Conservation (phyloP, 2,113 vertebrate species). For the Vireo altiloquus region DNA sequence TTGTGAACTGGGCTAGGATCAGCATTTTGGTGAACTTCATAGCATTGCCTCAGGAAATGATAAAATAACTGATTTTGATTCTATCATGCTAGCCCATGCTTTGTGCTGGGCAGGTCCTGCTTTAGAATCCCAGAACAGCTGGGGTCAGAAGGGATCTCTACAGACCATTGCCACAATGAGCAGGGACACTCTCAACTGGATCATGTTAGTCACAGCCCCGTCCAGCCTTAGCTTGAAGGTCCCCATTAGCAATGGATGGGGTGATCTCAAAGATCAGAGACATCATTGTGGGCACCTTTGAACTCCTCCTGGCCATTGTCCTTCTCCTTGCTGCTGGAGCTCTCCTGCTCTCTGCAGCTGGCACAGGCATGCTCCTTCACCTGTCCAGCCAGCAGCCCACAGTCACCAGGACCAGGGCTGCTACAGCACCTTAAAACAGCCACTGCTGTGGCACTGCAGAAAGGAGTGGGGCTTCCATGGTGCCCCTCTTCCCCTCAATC, state of each 20-base stretch:
- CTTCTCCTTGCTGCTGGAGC: background rate
- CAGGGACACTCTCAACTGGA: background rate
- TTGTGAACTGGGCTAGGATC: background rate
- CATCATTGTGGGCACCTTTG: background rate
- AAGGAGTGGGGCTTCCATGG: background rate
- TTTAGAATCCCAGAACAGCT: background rate
- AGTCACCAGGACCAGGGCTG: background rate
- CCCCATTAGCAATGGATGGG: background rate
- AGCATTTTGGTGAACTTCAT: background rate
- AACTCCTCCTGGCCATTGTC: background rate
- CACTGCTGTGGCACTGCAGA: background rate
- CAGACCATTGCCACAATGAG: background rate
- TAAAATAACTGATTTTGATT: background rate
- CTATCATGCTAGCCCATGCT: accelerated
- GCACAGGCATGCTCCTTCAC: accelerated
- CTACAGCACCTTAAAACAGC: background rate
- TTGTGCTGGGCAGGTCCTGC: background rate
- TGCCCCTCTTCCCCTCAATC: background rate
- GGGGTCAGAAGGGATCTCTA: background rate
- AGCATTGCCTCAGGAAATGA: background rate
- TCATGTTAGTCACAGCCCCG: background rate
- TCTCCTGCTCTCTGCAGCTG: background rate
- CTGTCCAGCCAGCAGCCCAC: background rate
- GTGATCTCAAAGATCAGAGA: background rate
- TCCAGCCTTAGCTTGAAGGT: background rate